These are phyloP conservation scores for Poecilia wingei DNA, from an alignment of 2,797 vertebrate species.

Conservation along the genomic window DNA sequence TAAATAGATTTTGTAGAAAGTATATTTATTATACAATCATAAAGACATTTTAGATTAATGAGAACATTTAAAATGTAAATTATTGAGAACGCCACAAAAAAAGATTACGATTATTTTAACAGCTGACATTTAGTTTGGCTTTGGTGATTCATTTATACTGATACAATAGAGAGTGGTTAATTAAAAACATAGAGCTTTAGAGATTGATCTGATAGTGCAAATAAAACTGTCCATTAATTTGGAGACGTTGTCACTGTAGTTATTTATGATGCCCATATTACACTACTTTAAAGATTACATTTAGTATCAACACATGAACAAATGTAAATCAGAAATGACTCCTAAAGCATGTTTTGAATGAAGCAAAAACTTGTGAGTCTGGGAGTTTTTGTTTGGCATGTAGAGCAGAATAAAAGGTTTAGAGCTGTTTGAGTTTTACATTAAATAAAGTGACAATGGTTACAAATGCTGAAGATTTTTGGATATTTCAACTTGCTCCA, in stretches of 20 bases:
- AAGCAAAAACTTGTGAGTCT: neutral
- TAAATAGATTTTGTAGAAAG: constrained; percentile 49
- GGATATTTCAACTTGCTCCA: neutral
- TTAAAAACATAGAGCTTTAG: constrained; percentile 3
- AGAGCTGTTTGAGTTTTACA: neutral
- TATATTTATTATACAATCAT: constrained; percentile 59
- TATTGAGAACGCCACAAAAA: constrained; percentile 26
- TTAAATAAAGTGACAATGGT: neutral
- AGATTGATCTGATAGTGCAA: neutral
- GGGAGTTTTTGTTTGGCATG: neutral
- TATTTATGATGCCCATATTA: neutral
- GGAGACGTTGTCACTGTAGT: neutral
- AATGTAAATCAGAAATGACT: neutral
- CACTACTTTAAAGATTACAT: neutral
- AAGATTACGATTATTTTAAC: constrained; percentile 7
- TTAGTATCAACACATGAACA: neutral
- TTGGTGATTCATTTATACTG: neutral
- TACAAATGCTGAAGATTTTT: neutral
- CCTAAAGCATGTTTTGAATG: neutral
- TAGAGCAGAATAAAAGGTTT: neutral
- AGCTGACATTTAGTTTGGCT: neutral
- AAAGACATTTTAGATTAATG: constrained; percentile 30
- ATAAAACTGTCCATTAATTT: neutral
- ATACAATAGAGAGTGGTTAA: neutral
- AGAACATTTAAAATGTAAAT: constrained; percentile 34